phyloP scores from a whole-genome alignment of 2,888 invertebrate genomes.

The Petrolisthes cinctipes region DNA sequence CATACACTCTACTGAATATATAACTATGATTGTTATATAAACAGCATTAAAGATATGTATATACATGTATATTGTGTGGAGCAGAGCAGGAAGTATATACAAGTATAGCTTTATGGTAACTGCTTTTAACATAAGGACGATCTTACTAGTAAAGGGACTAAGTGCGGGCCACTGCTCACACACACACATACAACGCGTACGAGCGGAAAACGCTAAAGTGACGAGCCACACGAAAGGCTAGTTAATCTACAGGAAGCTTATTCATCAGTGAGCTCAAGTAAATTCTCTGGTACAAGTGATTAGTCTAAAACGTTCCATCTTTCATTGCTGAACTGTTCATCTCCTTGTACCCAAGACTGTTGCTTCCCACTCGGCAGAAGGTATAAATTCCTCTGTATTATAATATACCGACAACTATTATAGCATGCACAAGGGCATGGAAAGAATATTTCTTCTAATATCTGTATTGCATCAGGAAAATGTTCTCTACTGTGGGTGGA shows the following conservation, averaged over 20 bases:
- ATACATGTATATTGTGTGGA: neutral
- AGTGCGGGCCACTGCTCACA: constrained; percentile 1
- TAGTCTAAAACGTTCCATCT: neutral
- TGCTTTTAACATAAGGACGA: neutral
- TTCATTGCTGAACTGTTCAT: neutral
- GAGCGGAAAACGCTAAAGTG: neutral
- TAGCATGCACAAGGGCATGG: constrained; percentile 8
- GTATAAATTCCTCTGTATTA: neutral
- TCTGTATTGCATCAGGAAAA: neutral
- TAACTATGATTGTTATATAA: neutral
- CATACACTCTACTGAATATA: neutral
- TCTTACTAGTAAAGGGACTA: neutral
- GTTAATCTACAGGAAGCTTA: constrained; percentile 1
- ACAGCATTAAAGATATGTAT: neutral
- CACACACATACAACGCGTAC: constrained; percentile 4
- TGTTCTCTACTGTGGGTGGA: neutral
- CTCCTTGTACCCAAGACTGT: neutral
- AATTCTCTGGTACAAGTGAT: neutral
- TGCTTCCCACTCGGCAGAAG: neutral
- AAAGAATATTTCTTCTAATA: neutral
- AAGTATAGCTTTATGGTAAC: neutral
- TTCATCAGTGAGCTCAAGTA: constrained; percentile 3
- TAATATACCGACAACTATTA: neutral
- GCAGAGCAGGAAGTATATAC: constrained; percentile 18
- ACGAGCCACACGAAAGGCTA: neutral